A percentile compares a stretch with the other conserved stretches of the same genome.
These are phyloP conservation scores for Neopelma chrysocephalum DNA, from an alignment of 2,797 vertebrate genomes.

Conservation along the genomic window DNA sequence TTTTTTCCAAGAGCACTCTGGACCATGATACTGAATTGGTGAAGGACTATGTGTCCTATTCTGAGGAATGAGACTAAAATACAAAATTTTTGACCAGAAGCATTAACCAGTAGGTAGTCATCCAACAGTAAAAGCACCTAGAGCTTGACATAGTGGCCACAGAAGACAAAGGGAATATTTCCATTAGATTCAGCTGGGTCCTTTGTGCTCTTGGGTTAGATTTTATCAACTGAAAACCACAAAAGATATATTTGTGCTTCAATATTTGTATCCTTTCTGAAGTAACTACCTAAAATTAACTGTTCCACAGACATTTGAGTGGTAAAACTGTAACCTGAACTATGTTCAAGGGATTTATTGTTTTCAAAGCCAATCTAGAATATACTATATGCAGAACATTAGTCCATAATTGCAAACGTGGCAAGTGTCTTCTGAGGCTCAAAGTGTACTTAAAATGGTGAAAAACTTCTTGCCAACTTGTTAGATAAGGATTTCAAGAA, in stretches of 20 bases:
- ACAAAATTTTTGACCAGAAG: background rate
- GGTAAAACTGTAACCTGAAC: background rate
- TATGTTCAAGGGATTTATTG: background rate
- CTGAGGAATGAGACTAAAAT: background rate
- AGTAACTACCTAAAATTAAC: background rate
- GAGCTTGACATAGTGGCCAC: background rate
- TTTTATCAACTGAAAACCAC: background rate
- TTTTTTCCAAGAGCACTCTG: background rate
- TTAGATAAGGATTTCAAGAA: background rate
- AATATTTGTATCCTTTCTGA: background rate
- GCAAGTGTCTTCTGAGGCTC: background rate
- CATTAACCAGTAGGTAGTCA: background rate
- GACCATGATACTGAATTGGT: background rate
- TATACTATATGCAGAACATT: background rate
- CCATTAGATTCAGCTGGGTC: accelerated
- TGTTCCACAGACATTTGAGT: background rate
- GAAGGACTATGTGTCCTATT: background rate
- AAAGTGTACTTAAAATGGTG: background rate
- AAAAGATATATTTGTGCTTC: background rate
- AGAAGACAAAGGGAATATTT: background rate
- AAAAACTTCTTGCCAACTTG: background rate
- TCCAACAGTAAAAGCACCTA: background rate
- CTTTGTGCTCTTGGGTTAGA: background rate
- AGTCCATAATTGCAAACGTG: background rate
- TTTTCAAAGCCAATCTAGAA: background rate